Percentiles rank a stretch among this genome's conserved stretches.
Conservation (phyloP, 2,797 vertebrate genomes). For the Spheniscus humboldti region DNA sequence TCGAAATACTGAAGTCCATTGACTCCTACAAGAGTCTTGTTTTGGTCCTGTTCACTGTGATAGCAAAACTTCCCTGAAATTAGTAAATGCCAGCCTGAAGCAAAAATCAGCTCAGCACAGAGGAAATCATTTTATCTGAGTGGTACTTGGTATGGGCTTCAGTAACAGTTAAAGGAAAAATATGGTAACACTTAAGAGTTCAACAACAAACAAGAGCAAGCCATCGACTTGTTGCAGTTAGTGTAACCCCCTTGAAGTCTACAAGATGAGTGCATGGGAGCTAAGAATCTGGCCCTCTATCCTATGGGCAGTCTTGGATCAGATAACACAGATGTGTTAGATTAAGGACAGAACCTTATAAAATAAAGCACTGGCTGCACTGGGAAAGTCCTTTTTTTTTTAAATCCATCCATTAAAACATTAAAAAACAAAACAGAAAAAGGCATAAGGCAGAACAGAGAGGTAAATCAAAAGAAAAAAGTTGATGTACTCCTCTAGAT, state of each 20-base stretch:
- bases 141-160: neutral
- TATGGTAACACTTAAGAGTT: constrained; percentile 37
- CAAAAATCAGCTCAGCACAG: neutral
- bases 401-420: neutral
- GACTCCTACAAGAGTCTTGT: neutral
- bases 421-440: neutral
- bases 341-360: constrained; percentile 36
- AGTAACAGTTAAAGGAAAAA: constrained; percentile 15
- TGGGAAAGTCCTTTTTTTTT: neutral
- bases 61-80: constrained; percentile 1
- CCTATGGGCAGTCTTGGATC: constrained; percentile 33
- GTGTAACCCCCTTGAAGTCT: constrained; percentile 22
- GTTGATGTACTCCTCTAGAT: neutral
- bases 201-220: constrained; percentile 32
- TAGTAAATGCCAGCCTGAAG: neutral
- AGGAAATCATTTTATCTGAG: constrained; percentile 18
- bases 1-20: neutral
- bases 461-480: neutral
- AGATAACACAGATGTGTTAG: constrained; percentile 50
- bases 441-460: neutral
- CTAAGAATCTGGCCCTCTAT: neutral
- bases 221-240: neutral
- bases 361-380: neutral
- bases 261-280: neutral
- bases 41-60: neutral